A percentile compares a stretch with the other conserved stretches of the same genome.
These are phyloP conservation scores for Centropus unirufus DNA, from an alignment of 2,113 vertebrate species.

Conservation along the genomic window DNA sequence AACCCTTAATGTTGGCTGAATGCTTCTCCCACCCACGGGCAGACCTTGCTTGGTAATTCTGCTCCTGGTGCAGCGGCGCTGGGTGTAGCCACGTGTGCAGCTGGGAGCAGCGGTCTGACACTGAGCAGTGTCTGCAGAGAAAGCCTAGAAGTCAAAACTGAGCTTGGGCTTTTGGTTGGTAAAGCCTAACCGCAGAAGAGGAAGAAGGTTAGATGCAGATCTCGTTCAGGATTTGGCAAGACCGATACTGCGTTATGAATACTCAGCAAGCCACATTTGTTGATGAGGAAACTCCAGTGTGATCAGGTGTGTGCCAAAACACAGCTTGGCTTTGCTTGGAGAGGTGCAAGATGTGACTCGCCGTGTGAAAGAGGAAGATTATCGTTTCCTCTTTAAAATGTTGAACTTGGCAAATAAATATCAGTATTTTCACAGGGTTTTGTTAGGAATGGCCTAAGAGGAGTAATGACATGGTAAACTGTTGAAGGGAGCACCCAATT, in stretches of 20 bases:
- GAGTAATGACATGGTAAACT: background rate
- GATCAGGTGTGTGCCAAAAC: background rate
- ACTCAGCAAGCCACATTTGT: background rate
- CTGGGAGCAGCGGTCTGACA: background rate
- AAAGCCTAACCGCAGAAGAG: background rate
- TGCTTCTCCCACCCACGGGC: background rate
- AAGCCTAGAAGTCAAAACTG: background rate
- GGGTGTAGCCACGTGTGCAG: accelerated
- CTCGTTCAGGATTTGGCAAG: background rate
- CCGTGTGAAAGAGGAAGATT: background rate
- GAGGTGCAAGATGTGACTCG: background rate
- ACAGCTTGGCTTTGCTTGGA: background rate
- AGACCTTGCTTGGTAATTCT: background rate
- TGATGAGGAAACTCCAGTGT: background rate
- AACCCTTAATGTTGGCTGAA: accelerated
- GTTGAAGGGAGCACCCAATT: background rate
- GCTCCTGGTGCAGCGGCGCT: accelerated
- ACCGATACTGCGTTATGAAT: background rate
- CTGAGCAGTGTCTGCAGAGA: background rate
- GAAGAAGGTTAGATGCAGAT: background rate
- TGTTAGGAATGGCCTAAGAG: background rate
- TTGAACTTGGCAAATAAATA: background rate
- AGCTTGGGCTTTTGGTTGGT: background rate
- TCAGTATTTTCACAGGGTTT: background rate
- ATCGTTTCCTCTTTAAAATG: background rate